These are phyloP conservation scores for Morus bassanus DNA, from an alignment of 2,797 vertebrate species.

Conservation along the genomic window DNA sequence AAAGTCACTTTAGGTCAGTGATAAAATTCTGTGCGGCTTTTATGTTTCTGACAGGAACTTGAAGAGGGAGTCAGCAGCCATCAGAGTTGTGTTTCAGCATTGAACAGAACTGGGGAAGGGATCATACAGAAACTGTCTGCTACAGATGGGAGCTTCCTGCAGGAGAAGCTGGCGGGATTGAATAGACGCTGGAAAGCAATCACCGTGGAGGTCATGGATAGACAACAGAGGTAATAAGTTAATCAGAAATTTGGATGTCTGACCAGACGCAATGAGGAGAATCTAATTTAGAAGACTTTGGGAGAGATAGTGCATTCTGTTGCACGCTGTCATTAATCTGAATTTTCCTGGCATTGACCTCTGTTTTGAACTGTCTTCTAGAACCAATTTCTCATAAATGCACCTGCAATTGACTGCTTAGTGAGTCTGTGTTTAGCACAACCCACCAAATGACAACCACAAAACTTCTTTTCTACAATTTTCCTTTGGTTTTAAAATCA, in stretches of 20 bases:
- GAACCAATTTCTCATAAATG: background rate
- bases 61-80: constrained; percentile 87
- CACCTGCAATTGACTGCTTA: background rate
- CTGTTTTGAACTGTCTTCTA: background rate
- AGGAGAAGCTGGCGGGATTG: constrained; percentile 85
- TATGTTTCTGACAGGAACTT: constrained; percentile 81
- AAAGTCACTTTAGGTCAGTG: background rate
- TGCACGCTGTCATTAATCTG: background rate
- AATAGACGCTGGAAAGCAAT: constrained; percentile 84
- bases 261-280: background rate
- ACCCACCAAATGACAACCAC: background rate
- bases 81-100: constrained; percentile 75
- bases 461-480: background rate
- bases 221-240: constrained; percentile 83
- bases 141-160: constrained; percentile 84
- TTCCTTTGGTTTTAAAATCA: background rate
- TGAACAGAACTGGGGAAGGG: constrained; percentile 84
- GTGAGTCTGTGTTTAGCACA: background rate
- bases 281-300: background rate
- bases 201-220: constrained; percentile 76
- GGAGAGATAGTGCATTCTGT: background rate
- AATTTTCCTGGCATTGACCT: background rate
- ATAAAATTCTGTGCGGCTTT: background rate
- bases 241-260: background rate
- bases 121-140: constrained; percentile 86